Evolutionary conservation across 2,888 invertebrate species (phyloP).

Genomic region (Cephus runcator): DNA sequence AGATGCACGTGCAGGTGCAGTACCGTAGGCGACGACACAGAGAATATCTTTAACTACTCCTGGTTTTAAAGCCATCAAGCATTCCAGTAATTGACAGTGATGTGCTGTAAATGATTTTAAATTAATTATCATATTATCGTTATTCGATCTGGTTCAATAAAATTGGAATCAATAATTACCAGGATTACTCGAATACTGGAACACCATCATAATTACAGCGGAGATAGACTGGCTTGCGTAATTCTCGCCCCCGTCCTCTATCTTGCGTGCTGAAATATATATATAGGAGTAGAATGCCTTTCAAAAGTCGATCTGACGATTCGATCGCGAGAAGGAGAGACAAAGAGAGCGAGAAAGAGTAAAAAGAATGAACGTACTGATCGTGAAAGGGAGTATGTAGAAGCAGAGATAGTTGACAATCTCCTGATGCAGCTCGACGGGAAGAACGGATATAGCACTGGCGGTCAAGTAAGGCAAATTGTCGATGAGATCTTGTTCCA

Average conservation of each 20-base stretch:
- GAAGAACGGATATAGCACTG: constrained; percentile 92
- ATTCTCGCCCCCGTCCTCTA: constrained; percentile 79
- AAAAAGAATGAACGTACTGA: constrained; percentile 74
- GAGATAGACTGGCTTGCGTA: constrained; percentile 88
- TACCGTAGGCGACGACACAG: constrained; percentile 96
- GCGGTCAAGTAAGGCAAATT: constrained; percentile 95
- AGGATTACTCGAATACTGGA: constrained; percentile 94
- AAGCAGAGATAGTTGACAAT: constrained; percentile 95
- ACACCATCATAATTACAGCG: constrained; percentile 96
- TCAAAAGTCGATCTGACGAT: background rate
- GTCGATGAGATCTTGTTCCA: constrained; percentile 96
- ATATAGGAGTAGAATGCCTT: background rate
- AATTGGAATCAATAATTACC: constrained; percentile 68
- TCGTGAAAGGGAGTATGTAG: constrained; percentile 95
- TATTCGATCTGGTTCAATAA: background rate
- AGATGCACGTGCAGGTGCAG: constrained; percentile 90
- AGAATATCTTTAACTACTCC: constrained; percentile 92
- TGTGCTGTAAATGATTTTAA: constrained; percentile 73
- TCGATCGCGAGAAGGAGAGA: background rate
- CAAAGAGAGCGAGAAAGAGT: background rate
- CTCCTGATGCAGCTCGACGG: constrained; percentile 90
- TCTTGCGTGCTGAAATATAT: constrained; percentile 72
- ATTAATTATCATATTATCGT: background rate
- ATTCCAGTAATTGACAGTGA: constrained; percentile 96
- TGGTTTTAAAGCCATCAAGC: constrained; percentile 93